phyloP scores from a whole-genome alignment of 2,888 invertebrate genomes.

The Lamellibrachia satsuma region DNA sequence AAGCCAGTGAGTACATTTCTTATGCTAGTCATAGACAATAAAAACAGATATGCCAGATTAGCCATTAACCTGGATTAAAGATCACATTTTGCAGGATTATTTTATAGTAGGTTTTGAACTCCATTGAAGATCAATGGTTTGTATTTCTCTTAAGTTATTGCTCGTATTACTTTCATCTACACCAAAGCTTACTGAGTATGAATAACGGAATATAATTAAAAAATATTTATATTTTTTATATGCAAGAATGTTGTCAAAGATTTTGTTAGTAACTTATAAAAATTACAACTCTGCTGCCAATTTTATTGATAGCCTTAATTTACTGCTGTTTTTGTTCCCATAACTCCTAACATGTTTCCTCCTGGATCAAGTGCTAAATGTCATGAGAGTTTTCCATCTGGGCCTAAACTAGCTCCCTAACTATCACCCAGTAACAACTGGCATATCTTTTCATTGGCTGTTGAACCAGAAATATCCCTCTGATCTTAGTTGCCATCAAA shows the following conservation, averaged over 20 bases:
- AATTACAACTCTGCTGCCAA: background rate
- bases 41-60: background rate
- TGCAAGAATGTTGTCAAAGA: no score
- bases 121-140: background rate
- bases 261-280: no score
- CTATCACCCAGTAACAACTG: background rate
- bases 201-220: background rate
- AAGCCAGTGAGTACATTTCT: conserved; percentile 72
- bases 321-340: background rate
- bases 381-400: background rate
- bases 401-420: background rate
- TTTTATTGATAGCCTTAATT: background rate
- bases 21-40: background rate
- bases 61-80: background rate
- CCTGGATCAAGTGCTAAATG: background rate
- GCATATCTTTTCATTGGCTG: background rate
- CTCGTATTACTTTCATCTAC: background rate
- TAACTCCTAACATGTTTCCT: background rate
- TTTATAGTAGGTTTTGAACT: background rate
- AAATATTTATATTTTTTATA: background rate
- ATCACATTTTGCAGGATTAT: background rate
- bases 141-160: background rate
- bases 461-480: background rate
- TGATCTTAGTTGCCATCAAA: background rate
- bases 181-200: background rate